Evolutionary conservation across 2,797 vertebrate species (phyloP), one percentile per base, ranked within the genome.

Genomic region (Thripadectes ignobilis): DNA sequence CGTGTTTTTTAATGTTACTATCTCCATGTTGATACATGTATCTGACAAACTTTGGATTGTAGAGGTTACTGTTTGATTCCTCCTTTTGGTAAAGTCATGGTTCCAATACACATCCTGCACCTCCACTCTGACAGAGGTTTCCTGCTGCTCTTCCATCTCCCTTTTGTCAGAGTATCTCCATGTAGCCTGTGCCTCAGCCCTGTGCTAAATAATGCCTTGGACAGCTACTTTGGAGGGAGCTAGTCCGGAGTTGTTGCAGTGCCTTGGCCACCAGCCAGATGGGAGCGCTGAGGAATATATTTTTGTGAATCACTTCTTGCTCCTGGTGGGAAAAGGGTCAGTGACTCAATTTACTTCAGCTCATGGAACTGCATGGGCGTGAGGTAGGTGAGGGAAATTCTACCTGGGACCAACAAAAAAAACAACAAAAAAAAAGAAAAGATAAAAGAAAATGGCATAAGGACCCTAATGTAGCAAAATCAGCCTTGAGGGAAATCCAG

Each of bases 401-500:
- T 76, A 43, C 27, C n/a, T 62, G n/a, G 12, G 36, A 61, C 21
- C 0, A 20, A 24, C 39, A 34, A 30, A 12, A 4, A 24, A 17
- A 13, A 8, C 43, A 46, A 46, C 24, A 49, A 49, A 49, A 49
- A 24, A 49, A 49, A 24, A 36, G 24, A 10, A 34, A 22, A 9
- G 4, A 55, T 19, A 32, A 65, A 61, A 92, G 12, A 84, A 92
- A 89, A 57, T 1, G 30, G 49, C 79, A 66, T 65, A 38, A 80
- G 72, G 88, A 92, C 67, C 69, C 38, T 66, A 39, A 86, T 36
- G 38, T 23, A 95, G 83, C n/a, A 82, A 90, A 94, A 86, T 93
- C 69, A 93, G 95, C 95, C 91, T 89, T 92, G 91, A 96, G 94
- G 95, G 92, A 96, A 96, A 96, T 94, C 85, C 88, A 78, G 58